Conservation (phyloP, 2,888 invertebrate genomes). For the Archips crataeganus region DNA sequence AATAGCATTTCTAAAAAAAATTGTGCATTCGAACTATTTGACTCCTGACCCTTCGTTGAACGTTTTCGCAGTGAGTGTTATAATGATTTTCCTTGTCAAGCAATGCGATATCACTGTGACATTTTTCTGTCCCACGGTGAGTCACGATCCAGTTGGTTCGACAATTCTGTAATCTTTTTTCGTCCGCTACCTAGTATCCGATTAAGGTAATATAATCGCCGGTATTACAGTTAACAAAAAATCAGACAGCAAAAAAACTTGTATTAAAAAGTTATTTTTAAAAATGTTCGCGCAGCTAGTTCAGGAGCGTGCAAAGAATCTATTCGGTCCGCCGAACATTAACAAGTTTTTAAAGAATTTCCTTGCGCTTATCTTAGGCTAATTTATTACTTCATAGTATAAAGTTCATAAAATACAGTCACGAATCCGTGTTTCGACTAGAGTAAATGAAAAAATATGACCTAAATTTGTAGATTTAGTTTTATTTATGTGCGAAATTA, state of each 20-base stretch:
- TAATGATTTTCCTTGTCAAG: no score
- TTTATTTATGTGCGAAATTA: not conserved
- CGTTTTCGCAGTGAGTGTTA: no score
- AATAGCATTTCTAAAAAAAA: no score
- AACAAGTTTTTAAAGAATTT: not conserved
- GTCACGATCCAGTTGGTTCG: no score
- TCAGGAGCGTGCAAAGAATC: conserved; percentile 1
- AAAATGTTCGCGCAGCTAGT: not conserved
- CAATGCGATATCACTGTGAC: no score
- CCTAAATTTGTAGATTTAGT: not conserved
- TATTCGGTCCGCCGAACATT: not conserved
- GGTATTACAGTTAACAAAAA: not conserved
- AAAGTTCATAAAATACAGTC: not conserved
- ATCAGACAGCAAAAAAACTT: not conserved
- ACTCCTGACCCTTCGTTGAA: no score
- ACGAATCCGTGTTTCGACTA: not conserved
- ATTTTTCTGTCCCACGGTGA: no score
- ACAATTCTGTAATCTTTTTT: no score
- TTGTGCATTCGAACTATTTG: no score
- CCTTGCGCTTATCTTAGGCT: not conserved
- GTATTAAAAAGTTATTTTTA: not conserved
- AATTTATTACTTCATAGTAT: not conserved
- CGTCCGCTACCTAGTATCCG: no score
- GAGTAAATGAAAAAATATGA: not conserved
- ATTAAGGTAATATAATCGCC: not conserved